Percentiles rank a stretch among this genome's conserved stretches.
phyloP scores from a whole-genome alignment of 2,888 invertebrate genomes.

The Eucriotettix oculatus region DNA sequence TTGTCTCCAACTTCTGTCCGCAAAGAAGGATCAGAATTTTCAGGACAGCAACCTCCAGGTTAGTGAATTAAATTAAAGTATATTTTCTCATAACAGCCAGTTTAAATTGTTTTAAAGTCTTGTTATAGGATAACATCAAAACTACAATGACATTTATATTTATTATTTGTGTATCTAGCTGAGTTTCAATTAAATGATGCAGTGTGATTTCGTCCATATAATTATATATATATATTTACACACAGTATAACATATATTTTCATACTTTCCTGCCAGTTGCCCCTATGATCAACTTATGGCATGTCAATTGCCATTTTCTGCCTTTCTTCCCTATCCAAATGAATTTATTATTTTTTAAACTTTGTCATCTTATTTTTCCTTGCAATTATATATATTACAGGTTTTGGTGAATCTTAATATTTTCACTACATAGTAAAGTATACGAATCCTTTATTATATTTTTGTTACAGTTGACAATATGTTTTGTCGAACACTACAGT shows the following conservation, averaged over 20 bases:
- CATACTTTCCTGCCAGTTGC: too few species aligned
- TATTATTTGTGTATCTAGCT: too few species aligned
- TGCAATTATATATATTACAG: neutral
- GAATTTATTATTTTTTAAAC: too few species aligned
- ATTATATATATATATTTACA: neutral
- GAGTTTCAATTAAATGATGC: neutral
- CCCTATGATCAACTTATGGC: too few species aligned
- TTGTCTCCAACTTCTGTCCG: conserved; percentile 37
- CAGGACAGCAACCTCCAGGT: conserved; percentile 29
- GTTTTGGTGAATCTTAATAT: neutral
- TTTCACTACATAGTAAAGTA: neutral
- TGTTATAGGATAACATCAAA: too few species aligned
- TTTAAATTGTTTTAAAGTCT: too few species aligned
- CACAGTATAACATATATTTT: too few species aligned
- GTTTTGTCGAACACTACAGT: conserved; percentile 45
- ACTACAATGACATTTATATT: too few species aligned
- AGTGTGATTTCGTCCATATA: neutral
- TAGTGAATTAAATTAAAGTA: conserved; percentile 9
- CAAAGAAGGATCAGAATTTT: conserved; percentile 17
- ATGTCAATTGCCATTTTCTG: too few species aligned
- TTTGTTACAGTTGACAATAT: conserved; percentile 36
- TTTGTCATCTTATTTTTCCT: too few species aligned
- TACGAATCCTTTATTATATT: conserved; percentile 5
- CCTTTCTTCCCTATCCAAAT: too few species aligned
- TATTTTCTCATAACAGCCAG: too few species aligned